A percentile compares a stretch with the other conserved stretches of the same genome.
Evolutionary conservation across 2,797 vertebrate genomes (phyloP).

Genomic region (Notolepis coatsorum): DNA sequence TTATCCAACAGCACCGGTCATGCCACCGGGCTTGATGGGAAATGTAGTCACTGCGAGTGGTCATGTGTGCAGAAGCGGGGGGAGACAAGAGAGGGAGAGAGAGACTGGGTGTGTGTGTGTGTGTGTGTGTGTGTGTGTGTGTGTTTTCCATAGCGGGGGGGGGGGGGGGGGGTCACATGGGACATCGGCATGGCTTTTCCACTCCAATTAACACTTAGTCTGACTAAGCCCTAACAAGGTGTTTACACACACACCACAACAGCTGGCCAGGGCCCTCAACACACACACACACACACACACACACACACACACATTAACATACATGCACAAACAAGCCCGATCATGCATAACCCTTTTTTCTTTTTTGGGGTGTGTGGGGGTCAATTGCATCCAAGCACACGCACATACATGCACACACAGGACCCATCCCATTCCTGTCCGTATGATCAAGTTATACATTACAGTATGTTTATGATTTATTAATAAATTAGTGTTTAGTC

Average conservation of each 20-base stretch:
- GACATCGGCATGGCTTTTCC: slow-evolving; percentile 63
- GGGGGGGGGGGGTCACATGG: slow-evolving; percentile 46
- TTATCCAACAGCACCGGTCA: no score
- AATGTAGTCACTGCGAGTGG: no score
- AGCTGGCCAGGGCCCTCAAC: slow-evolving; percentile 66
- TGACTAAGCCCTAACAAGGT: slow-evolving; percentile 79
- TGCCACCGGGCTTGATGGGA: no score
- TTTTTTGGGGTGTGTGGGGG: no score
- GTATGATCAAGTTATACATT: no score
- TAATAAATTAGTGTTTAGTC: no score
- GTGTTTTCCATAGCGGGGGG: slow-evolving; percentile 45
- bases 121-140: slow-evolving; percentile 13
- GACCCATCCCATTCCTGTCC: no score
- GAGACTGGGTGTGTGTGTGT: slow-evolving; percentile 7
- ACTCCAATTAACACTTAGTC: slow-evolving; percentile 82
- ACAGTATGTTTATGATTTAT: no score
- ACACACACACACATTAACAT: slow-evolving; percentile 17
- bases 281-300: slow-evolving; percentile 35
- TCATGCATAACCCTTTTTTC: no score
- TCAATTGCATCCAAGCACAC: neutral
- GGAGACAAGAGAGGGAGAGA: neutral
- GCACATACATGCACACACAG: slow-evolving; percentile 37
- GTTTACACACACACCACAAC: slow-evolving; percentile 74
- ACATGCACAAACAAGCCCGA: no score
- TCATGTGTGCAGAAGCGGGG: neutral